Evolutionary conservation across 2,113 vertebrate genomes (phyloP).

Genomic region (Thunnus maccoyii): DNA sequence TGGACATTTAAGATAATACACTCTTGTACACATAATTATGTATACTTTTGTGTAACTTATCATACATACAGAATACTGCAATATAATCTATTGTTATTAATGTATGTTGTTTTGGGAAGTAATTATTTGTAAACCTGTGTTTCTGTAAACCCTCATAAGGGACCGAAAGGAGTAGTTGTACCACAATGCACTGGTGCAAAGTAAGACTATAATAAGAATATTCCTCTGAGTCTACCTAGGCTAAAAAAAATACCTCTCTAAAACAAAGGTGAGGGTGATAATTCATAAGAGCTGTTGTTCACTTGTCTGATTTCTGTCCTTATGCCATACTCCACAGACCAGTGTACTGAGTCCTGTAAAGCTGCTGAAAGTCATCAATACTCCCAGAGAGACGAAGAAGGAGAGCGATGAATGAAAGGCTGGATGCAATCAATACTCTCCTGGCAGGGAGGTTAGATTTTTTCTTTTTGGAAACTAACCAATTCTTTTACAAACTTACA

Average conservation of each 20-base stretch:
- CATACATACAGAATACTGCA: background rate
- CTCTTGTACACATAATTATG: background rate
- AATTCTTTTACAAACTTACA: background rate
- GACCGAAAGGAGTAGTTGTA: background rate
- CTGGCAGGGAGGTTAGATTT: slow-evolving; percentile 20
- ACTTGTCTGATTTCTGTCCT: slow-evolving; percentile 9
- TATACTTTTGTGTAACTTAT: background rate
- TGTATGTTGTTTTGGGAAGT: background rate
- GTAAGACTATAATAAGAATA: background rate
- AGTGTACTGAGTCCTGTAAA: slow-evolving; percentile 15
- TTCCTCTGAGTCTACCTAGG: background rate
- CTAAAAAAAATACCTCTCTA: background rate
- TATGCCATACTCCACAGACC: background rate
- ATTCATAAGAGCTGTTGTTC: slow-evolving; percentile 22
- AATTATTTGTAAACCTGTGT: background rate
- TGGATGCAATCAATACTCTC: slow-evolving; percentile 48
- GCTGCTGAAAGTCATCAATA: slow-evolving; percentile 49
- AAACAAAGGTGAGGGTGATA: background rate
- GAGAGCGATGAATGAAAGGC: slow-evolving; percentile 2
- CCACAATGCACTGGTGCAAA: background rate
- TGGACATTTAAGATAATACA: background rate
- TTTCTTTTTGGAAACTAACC: background rate
- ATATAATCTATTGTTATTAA: too few relatives aligned
- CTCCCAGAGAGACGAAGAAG: slow-evolving; percentile 31
- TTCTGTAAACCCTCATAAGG: background rate